Evolutionary conservation across 2,797 vertebrate genomes (phyloP), one percentile per base, ranked within the genome.

Genomic region (Microtus agrestis): DNA sequence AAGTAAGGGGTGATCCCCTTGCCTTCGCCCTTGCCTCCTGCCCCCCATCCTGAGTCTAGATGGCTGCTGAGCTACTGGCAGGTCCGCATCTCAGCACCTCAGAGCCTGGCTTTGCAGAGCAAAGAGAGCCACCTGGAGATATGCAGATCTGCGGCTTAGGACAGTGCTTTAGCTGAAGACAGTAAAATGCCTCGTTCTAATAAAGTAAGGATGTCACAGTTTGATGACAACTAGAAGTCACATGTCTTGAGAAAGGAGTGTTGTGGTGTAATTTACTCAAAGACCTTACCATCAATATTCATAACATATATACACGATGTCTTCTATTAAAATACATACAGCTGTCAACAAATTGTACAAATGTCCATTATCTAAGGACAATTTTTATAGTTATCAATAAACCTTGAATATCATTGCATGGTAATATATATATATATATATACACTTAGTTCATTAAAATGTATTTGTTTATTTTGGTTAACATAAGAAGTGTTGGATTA

Each of bases 101-200:
- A 59, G n/a, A 43, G 31, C 21, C 5, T 29, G 21, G n/a, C 31
- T 92, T 88, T 48, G 2, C 34, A 77, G 23, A 8, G 2, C 63
- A 31, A 21, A 65, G 48, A 6, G 6, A 56, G 5, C 19, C 5
- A 63, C 43, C 74, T 59, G 23, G 54, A 71, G 56, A 43, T 27
- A 31, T 43, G 14, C 12, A 85, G 59, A 31, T 86, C 74, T 67
- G 9, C 29, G 63, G 46, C 31, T 69, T 88, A 63, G 37, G 31
- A n/a, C 31, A 71, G 21, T 10, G 54, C 67, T 82, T 73, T 79
- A 76, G 43, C 56, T 84, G 40, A 92, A 71, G 71, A 46, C 65
- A 92, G 40, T 48, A 69, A 91, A 92, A 80, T 90, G 23, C 51
- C 54, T 77, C 61, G 37, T 73, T 87, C 85, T 84, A 80, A 80